A percentile compares a stretch with the other conserved stretches of the same genome.
Evolutionary conservation across 2,888 invertebrate species (phyloP).

Genomic region (Eugnorisma glareosa): DNA sequence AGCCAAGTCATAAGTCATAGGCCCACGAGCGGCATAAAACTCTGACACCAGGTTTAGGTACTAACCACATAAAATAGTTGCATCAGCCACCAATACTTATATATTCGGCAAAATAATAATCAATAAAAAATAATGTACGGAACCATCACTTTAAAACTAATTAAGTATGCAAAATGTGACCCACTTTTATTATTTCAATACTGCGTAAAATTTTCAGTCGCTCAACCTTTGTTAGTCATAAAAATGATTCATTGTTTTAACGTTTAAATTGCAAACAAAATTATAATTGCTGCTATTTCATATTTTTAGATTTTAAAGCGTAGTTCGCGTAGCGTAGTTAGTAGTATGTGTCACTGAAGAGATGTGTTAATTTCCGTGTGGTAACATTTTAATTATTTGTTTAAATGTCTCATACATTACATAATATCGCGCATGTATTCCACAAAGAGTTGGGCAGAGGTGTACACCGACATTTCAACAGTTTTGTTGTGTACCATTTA

Average conservation of each 20-base stretch:
- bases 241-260: conserved; percentile 61
- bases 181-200: conserved; percentile 64
- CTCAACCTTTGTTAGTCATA: conserved; percentile 59
- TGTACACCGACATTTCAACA: background rate
- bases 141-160: conserved; percentile 54
- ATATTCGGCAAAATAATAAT: background rate
- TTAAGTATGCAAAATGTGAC: conserved; percentile 63
- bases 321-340: no score
- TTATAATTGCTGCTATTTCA: conserved; percentile 53
- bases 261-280: conserved; percentile 54
- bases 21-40: no score
- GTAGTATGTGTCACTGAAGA: conserved; percentile 38
- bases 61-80: background rate
- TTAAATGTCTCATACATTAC: background rate
- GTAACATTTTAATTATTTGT: conserved; percentile 7
- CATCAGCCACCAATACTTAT: background rate
- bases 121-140: conserved; percentile 38
- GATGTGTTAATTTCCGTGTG: conserved; percentile 13
- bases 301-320: conserved; percentile 51
- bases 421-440: background rate
- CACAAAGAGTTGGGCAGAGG: rapidly evolving
- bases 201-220: conserved; percentile 65
- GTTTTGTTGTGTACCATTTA: background rate
- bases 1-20: no score
- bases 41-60: no score